Evolutionary conservation across 2,888 invertebrate genomes (phyloP), one percentile per base, ranked within the genome.

Genomic region (Luffia ferchaultella): DNA sequence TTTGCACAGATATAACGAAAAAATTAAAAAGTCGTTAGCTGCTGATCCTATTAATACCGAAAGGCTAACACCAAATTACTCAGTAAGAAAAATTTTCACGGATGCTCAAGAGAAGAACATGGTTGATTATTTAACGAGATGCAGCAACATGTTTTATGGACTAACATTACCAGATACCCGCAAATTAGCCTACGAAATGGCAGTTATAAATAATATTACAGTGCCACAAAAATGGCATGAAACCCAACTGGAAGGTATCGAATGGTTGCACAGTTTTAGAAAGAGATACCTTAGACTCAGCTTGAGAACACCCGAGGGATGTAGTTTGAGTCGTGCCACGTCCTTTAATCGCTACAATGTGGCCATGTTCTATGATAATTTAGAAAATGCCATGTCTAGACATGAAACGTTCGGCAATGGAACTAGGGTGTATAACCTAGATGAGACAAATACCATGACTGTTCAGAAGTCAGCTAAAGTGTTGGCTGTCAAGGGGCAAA

Each of bases 371-470:
- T 42, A 42, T 19, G 43, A 53, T 42, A 48, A 53, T 15, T 46
- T 53, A 42, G 44, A 54, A 49, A 44, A 50, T 47, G 51, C 53
- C 42, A 50, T 56, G 53, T n/a, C n/a, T n/a, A 48, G 54, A 46
- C 20, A 53, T 2, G 20, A 50, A 16, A 2, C 41, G 45, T 60
- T 63, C 55, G 57, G 58, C 5, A 56, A 62, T 56, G 61, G 61
- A 18, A 62, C 60, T 3, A 58, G 63, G 48, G 60, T 70, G 16
- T 70, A n/a, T 46, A 72, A 70, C 56, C 42, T 65, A 20, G 67
- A 67, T 52, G 65, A 69, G 57, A 70, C 66, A 42, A 52, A 47
- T 18, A 50, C 53, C 5, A 53, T 50, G 51, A 52, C 53, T 1
- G 53, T 53, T 1, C 53, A 53, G 19, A 52, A n/a, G n/a, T 45